These are phyloP conservation scores for Scaptomyza graminum DNA, from an alignment of 1,140 invertebrate genomes.

Conservation along the genomic window DNA sequence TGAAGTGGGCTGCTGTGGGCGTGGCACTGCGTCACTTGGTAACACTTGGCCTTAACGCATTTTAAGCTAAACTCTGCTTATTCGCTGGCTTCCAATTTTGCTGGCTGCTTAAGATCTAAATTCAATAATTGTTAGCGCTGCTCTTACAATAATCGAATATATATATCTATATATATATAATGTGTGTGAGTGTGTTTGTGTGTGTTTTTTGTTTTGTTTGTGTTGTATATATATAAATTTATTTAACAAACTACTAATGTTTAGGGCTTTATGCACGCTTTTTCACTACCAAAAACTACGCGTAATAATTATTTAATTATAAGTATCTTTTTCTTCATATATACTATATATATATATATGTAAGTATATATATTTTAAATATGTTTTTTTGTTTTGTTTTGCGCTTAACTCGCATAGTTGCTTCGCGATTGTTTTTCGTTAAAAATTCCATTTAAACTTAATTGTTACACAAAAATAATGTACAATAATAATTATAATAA, in stretches of 20 bases:
- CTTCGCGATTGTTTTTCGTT: constrained; percentile 45
- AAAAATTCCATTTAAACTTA: constrained; percentile 75
- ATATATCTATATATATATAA: constrained; percentile 36
- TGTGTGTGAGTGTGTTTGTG: constrained; percentile 32
- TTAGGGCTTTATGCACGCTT: constrained; percentile 61
- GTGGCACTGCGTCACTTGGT: constrained; percentile 49
- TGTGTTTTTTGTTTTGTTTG: constrained; percentile 26
- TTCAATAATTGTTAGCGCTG: constrained; percentile 71
- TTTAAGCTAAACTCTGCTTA: constrained; percentile 43
- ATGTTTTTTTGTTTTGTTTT: constrained; percentile 40
- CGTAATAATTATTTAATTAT: constrained; percentile 54
- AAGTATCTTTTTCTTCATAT: constrained; percentile 4
- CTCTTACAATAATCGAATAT: constrained; percentile 48
- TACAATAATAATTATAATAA: constrained; percentile 73
- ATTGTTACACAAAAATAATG: constrained; percentile 73
- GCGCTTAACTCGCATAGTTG: constrained; percentile 60
- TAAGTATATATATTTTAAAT: constrained; percentile 59
- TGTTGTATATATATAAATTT: constrained; percentile 66
- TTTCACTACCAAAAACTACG: constrained; percentile 80
- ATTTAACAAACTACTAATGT: constrained; percentile 80
- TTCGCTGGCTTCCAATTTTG: constrained; percentile 34
- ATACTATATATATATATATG: constrained; percentile 41
- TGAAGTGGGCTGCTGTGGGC: constrained; percentile 33
- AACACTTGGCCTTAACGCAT: constrained; percentile 32
- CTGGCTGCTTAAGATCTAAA: constrained; percentile 58